Evolutionary conservation across 1,140 invertebrate species (phyloP), one percentile per base, ranked within the genome.

Genomic region (Amyelois transitella): DNA sequence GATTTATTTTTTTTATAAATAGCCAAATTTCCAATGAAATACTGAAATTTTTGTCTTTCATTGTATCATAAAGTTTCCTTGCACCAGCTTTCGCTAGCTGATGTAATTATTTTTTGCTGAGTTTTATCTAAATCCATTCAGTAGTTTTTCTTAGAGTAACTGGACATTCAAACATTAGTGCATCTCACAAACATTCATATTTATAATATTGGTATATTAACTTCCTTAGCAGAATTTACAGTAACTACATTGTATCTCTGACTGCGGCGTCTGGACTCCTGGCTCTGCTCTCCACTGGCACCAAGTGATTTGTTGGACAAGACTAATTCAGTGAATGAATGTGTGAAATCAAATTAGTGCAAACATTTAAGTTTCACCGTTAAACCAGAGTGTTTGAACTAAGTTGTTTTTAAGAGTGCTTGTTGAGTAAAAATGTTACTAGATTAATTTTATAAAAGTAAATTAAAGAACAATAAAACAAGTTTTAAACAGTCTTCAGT

Each of bases 171-270:
- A n/a, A n/a, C n/a, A n/a, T n/a, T n/a, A n/a, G n/a, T n/a, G n/a
- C n/a, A n/a, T n/a, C n/a, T n/a, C n/a, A n/a, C n/a, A n/a, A n/a
- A n/a, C n/a, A n/a, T n/a, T n/a, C n/a, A n/a, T n/a, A n/a, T n/a
- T n/a, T n/a, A n/a, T n/a, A 5, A 5, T 24, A 3, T 24, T 44
- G 19, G 50, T 43, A 19, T 18, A 56, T 21, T 47, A 61, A 47
- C 69, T 77, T 88, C 82, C 88, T 91, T 90, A 84, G 89, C 55
- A 18, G 69, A 28, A 20, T 55, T 64, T 62, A 72, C 87, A 93
- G 91, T 62, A 99, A 99, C 82, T 99, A 99, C 81, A 91, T 97
- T 56, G 87, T 98, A 18, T 98, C 97, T 12, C 94, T 99, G 58
- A 93, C 94, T 43, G 89, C 91, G 17, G 95, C 96, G 8, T 94